Percentiles rank a stretch among this genome's conserved stretches.
phyloP scores from a whole-genome alignment of 2,113 vertebrate species.

The Oncorhynchus kisutch region DNA sequence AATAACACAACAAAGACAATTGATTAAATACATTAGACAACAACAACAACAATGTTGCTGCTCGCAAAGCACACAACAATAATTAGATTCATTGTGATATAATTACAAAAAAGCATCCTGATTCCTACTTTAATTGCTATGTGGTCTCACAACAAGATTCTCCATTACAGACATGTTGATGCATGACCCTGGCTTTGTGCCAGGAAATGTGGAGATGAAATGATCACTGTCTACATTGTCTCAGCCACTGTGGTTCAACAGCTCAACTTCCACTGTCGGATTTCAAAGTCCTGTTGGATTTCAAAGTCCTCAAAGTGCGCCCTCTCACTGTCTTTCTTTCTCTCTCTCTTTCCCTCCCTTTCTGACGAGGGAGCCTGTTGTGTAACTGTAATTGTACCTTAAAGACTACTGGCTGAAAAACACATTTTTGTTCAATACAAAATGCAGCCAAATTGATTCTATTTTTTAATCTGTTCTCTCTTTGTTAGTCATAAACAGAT shows the following conservation, averaged over 20 bases:
- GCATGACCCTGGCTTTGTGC: slow-evolving; percentile 56
- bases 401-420: neutral
- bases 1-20: slow-evolving; percentile 40
- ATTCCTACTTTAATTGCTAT: slow-evolving; percentile 65
- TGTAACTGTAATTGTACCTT: neutral
- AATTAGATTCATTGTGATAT: slow-evolving; percentile 69
- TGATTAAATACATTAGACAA: slow-evolving; percentile 21
- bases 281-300: slow-evolving; percentile 12
- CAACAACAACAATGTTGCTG: slow-evolving; percentile 17
- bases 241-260: slow-evolving; percentile 9
- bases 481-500: neutral
- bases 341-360: neutral
- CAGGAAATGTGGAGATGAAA: slow-evolving; percentile 54
- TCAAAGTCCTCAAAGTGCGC: neutral
- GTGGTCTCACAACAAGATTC: slow-evolving; percentile 54
- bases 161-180: slow-evolving; percentile 48
- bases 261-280: neutral
- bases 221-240: slow-evolving; percentile 32
- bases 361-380: neutral
- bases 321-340: neutral
- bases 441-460: neutral
- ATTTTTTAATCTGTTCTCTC: neutral
- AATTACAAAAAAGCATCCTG: slow-evolving; percentile 57
- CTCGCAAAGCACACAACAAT: slow-evolving; percentile 46
- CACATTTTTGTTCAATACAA: neutral